Base-by-base conservation (phyloP, 1,140 invertebrate genomes). In the Euschistus heros region DNA sequence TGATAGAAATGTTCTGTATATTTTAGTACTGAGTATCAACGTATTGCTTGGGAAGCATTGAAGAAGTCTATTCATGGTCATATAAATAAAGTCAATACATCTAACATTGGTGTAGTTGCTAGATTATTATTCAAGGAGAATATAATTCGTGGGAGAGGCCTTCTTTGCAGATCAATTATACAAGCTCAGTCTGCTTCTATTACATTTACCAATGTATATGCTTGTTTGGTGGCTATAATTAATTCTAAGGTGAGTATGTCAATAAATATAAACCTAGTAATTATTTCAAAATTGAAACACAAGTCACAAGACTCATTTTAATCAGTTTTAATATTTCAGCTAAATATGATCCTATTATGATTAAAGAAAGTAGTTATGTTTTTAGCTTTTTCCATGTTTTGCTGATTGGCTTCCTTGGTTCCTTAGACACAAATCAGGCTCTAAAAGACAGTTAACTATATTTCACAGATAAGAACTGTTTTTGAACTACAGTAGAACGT, bases 61-160 rank as follows among this genome's bases (percentile, higher is more conserved):
- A 99, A 99, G 73, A 99, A 99, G 74, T 97, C 94, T n/a, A 94
- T 99, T 67, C 94, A 98, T 74, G 97, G 97, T 74, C 85, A 91
- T 66, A 94, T 99, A 57, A 99, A 99, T 76, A 99, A 98, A 81
- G 87, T 99, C 0, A 99, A 98, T 73, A 89, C 91, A 0, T 89
- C 91, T 0, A 99, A 99, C 74, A 94, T 99, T 67, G 86, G 86
- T 0, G 85, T 92, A 27, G 95, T 99, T 67, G 91, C 96, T 0
- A 82, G 89, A 66, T 91, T 98, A 75, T 75, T 99, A 22, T 80
- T 99, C 10, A 87, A 88, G 71, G 94, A 98, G 76, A 99, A 99
- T 75, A 88, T 99, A 65, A 87, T 99, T 0, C 79, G 97, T 63
- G 97, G 97, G 67, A 82, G 94, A 71, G 95, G 95, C 73, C 77